A percentile compares a stretch with the other conserved stretches of the same genome.
These are phyloP conservation scores for Conops quadrifasciatus DNA, from an alignment of 2,888 invertebrate species.

Conservation along the genomic window DNA sequence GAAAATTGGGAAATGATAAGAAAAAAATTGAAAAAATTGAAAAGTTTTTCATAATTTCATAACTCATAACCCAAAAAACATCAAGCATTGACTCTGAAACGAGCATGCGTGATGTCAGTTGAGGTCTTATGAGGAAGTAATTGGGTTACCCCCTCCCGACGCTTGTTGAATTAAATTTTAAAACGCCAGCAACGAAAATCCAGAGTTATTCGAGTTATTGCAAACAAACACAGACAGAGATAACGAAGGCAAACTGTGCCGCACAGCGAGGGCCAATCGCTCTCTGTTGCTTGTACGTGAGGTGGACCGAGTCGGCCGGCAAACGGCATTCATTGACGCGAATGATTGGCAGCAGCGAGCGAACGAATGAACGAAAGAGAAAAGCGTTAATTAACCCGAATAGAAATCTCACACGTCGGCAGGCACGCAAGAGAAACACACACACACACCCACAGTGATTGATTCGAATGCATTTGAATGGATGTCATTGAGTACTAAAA, in stretches of 20 bases:
- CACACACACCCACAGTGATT: neutral
- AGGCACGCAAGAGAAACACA: too few species aligned
- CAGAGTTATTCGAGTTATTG: too few species aligned
- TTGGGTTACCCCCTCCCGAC: too few species aligned
- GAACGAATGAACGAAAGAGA: neutral
- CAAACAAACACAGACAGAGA: too few species aligned
- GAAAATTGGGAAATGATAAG: neutral
- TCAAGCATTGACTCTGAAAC: too few species aligned
- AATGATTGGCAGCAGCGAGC: conserved; percentile 9
- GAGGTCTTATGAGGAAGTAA: too few species aligned
- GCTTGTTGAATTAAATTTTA: too few species aligned
- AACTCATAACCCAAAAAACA: too few species aligned
- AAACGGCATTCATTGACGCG: conserved; percentile 27
- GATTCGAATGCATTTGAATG: conserved; percentile 29
- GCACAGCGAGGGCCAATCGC: neutral
- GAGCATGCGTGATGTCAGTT: too few species aligned
- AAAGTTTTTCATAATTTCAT: too few species aligned
- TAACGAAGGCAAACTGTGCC: neutral
- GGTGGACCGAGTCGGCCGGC: conserved; percentile 11
- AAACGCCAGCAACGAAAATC: too few species aligned
- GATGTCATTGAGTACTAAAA: conserved; percentile 26
- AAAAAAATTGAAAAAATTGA: too few species aligned
- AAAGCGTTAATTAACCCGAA: conserved; percentile 33
- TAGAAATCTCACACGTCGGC: conserved; percentile 31
- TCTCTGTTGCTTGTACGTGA: conserved; percentile 29